phyloP scores from a whole-genome alignment of 1,140 invertebrate species.

The Prorops nasuta region DNA sequence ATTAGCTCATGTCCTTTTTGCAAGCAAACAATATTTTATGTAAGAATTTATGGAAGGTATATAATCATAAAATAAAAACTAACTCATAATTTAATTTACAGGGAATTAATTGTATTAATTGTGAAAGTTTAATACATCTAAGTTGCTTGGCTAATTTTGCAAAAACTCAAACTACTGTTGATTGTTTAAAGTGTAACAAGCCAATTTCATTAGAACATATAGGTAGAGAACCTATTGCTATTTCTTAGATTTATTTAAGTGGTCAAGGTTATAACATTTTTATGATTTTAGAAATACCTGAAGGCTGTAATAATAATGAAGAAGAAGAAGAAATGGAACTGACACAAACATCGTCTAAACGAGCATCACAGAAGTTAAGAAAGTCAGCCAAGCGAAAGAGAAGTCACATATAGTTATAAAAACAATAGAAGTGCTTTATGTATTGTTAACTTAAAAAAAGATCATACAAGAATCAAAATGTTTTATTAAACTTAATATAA shows the following conservation, averaged over 20 bases:
- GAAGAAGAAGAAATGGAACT: too few species aligned
- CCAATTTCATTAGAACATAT: neutral
- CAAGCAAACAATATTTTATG: slow-evolving; percentile 42
- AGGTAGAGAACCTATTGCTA: neutral
- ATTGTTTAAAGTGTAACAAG: slow-evolving; percentile 31
- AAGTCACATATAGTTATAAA: neutral
- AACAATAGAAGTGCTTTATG: neutral
- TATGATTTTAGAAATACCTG: neutral
- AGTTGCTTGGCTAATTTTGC: slow-evolving; percentile 29
- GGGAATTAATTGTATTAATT: slow-evolving; percentile 35
- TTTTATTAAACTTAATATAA: slow-evolving; percentile 9
- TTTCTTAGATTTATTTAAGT: slow-evolving; percentile 1
- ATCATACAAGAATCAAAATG: neutral
- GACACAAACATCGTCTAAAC: too few species aligned
- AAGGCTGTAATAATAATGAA: neutral
- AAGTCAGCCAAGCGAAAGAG: neutral
- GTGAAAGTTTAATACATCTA: slow-evolving; percentile 26
- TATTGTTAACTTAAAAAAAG: neutral
- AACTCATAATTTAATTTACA: slow-evolving; percentile 13
- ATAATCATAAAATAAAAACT: slow-evolving; percentile 1
- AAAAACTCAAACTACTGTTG: slow-evolving; percentile 13
- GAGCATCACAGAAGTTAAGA: neutral
- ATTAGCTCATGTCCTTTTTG: slow-evolving; percentile 39
- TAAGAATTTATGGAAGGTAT: slow-evolving; percentile 20
- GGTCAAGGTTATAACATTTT: neutral